Conservation (phyloP, 1,140 invertebrate genomes). For the Nephila pilipes region DNA sequence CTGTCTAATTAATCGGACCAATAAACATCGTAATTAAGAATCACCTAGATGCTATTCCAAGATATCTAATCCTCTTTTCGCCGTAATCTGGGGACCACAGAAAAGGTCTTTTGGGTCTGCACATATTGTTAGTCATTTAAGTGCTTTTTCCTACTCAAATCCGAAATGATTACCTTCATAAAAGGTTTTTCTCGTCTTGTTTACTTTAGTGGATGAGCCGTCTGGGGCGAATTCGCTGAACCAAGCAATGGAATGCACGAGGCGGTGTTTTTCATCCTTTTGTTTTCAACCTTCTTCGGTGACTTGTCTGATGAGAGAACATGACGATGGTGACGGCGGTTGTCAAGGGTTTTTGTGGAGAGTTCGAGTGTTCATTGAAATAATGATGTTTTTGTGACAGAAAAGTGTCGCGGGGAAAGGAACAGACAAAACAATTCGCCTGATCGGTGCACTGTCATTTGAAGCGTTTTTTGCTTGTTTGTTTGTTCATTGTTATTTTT, state of each 20-base stretch:
- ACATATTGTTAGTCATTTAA: background rate
- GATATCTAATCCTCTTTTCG: background rate
- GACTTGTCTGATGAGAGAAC: too few species aligned
- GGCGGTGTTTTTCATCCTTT: background rate
- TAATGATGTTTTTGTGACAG: too few species aligned
- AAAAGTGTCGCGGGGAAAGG: too few species aligned
- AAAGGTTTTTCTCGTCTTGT: background rate
- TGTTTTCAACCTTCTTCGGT: background rate
- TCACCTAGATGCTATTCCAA: background rate
- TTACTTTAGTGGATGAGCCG: background rate
- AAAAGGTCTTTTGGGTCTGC: background rate
- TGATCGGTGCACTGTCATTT: too few species aligned
- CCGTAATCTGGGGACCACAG: background rate
- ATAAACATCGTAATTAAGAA: too few species aligned
- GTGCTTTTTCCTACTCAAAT: background rate
- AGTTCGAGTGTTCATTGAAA: too few species aligned
- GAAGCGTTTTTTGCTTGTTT: too few species aligned
- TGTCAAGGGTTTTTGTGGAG: too few species aligned
- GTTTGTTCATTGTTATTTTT: too few species aligned
- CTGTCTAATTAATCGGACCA: too few species aligned
- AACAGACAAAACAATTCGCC: too few species aligned
- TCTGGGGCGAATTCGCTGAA: background rate
- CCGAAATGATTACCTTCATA: slow-evolving; percentile 11
- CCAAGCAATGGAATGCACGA: background rate
- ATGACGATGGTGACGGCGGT: too few species aligned